phyloP scores from a whole-genome alignment of 2,888 invertebrate genomes.

The Eristalis pertinax region DNA sequence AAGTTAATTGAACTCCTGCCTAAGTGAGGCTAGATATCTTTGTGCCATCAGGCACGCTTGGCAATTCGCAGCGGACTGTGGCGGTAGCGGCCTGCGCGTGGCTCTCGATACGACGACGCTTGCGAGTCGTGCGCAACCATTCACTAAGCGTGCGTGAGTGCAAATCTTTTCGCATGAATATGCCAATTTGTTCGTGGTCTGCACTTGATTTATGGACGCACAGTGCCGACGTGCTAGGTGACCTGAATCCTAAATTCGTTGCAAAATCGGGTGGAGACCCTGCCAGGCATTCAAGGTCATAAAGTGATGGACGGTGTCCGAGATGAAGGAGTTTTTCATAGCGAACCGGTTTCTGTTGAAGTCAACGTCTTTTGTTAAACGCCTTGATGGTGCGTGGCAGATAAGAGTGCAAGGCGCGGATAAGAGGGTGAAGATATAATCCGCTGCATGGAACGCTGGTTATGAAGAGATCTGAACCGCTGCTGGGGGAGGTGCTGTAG shows the following conservation, averaged over 20 bases:
- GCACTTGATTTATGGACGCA: not conserved
- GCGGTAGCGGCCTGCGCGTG: not conserved
- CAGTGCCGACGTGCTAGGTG: not conserved
- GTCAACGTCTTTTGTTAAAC: too few species aligned
- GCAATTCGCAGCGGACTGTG: conserved; percentile 23
- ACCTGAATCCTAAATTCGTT: not conserved
- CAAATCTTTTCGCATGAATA: not conserved
- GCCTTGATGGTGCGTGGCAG: not conserved
- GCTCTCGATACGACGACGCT: not conserved
- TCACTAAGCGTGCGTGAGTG: conserved; percentile 10
- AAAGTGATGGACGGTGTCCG: not conserved
- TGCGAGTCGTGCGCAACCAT: not conserved
- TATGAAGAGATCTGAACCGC: not conserved
- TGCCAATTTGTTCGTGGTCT: not conserved
- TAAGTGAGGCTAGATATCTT: conserved; percentile 50
- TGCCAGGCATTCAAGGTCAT: not conserved
- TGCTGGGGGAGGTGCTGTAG: not conserved
- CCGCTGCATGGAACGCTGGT: not conserved
- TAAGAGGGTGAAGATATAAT: not conserved
- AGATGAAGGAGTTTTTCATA: not conserved
- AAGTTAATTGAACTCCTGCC: conserved; percentile 61
- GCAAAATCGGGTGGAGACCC: not conserved
- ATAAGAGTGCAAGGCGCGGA: not conserved
- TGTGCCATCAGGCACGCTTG: conserved; percentile 38
- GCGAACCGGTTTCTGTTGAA: too few species aligned